A percentile compares a stretch with the other conserved stretches of the same genome.
These are phyloP conservation scores for Myrmecophaga tridactyla DNA, from an alignment of 2,113 vertebrate species.

Conservation along the genomic window DNA sequence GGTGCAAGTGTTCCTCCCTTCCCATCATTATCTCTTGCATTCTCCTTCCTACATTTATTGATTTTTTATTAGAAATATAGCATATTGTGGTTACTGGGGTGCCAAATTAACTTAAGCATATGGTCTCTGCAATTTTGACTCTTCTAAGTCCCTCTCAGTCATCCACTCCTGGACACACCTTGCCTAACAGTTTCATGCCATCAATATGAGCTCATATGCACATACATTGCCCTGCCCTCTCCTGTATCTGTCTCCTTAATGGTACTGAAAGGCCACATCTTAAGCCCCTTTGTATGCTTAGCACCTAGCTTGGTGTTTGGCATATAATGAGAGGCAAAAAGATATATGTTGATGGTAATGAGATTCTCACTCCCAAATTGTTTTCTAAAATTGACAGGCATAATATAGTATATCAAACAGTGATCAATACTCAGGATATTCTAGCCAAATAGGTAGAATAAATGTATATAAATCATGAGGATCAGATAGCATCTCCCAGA, in stretches of 20 bases:
- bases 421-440: slow-evolving; percentile 56
- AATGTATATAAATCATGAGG: slow-evolving; percentile 53
- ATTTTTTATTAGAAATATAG: background rate
- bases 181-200: background rate
- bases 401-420: slow-evolving; percentile 58
- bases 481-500: slow-evolving; percentile 31
- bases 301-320: background rate
- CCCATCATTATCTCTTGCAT: background rate
- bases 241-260: background rate
- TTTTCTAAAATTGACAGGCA: slow-evolving; percentile 64
- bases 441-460: slow-evolving; percentile 55
- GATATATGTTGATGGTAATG: slow-evolving; percentile 35
- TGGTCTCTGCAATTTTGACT: background rate
- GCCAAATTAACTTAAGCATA: background rate
- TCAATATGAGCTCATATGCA: background rate
- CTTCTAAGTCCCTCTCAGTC: background rate
- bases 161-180: background rate
- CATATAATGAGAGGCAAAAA: slow-evolving; percentile 34
- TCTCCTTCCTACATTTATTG: background rate
- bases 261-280: background rate
- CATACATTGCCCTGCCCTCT: rapidly evolving
- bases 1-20: background rate
- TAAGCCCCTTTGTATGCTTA: background rate
- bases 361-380: slow-evolving; percentile 49
- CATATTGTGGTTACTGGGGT: background rate